Evolutionary conservation across 1,140 invertebrate genomes (phyloP).

Genomic region (Pararge aegeria): DNA sequence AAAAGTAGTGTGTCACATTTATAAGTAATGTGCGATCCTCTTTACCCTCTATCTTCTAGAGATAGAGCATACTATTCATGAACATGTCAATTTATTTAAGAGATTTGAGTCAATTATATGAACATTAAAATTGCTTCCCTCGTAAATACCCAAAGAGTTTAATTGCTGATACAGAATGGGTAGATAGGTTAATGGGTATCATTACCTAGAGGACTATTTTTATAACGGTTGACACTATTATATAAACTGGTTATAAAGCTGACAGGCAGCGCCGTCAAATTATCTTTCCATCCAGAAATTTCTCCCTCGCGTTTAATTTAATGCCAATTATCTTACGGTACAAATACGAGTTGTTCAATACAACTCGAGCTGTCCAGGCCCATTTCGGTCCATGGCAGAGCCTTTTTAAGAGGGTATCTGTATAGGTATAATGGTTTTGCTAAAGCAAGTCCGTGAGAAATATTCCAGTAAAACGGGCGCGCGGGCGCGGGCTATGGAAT

Average conservation of each 20-base stretch:
- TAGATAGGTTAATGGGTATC: no score
- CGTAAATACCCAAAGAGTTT: no score
- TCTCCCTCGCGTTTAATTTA: conserved; percentile 34
- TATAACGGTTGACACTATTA: background rate
- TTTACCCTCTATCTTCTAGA: no score
- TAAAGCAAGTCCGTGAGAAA: conserved; percentile 79
- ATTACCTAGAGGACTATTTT: background rate
- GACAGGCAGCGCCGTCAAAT: background rate
- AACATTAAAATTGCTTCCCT: no score
- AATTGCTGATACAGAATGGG: no score
- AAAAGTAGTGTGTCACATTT: no score
- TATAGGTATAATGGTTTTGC: conserved; percentile 67
- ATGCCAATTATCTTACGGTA: conserved; percentile 46
- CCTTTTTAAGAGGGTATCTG: conserved; percentile 46
- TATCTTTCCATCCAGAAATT: conserved; percentile 20
- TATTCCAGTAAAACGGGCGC: conserved; percentile 68
- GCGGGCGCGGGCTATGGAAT: conserved; percentile 64
- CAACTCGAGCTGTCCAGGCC: conserved; percentile 40
- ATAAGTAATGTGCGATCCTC: no score
- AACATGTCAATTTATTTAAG: no score
- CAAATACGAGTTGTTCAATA: conserved; percentile 42
- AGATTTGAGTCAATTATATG: no score
- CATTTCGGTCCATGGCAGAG: conserved; percentile 47
- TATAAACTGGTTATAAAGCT: conserved; percentile 9
- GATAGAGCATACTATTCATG: no score